Base-by-base conservation (phyloP, 2,797 vertebrate species). In the Eremophila alpestris region DNA sequence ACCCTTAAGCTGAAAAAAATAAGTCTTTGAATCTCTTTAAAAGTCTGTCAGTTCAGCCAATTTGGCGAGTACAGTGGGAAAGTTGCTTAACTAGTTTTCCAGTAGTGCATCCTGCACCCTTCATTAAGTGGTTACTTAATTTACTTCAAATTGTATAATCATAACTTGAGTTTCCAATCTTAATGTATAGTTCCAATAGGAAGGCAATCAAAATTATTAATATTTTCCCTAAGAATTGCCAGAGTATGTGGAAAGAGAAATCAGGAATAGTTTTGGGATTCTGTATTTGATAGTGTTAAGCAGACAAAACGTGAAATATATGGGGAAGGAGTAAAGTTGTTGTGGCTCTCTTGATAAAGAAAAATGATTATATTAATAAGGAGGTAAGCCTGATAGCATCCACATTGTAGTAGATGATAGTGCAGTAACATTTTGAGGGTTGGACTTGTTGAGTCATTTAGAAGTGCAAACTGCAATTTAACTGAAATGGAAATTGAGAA, bases 21-120 rank as follows among this genome's bases (percentile, higher is more conserved):
- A 64, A 88, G 59, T 63, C 85, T 94, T 79, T 92, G 90, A 90
- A 95, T 88, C 65, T 60, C 79, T 80, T 70, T 77, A 55, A 41
- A 96, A 90, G 74, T 82, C 60, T 87, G 52, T 87, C 55, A 90
- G 7, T 92, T 96, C 60, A 88, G 77, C 86, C 83, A 93, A 29
- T 93, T 95, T 96, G 93, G 94, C 92, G 95, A 90, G 60, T 82
- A 7, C 19, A 82, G 77, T 94, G 94, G 93, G 96, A 96, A 94
- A 89, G 71, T 77, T 87, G 83, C 80, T 95, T 74, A 80, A 63
- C 83, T 76, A 51, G 51, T 91, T 87, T 94, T 95, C 59, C 67
- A 73, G 80, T 43, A 74, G 63, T 1, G 18, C 77, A 56, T 90
- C 34, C 13, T 65, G 40, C 23, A 45, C 76, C 69, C 30, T 62